Percentiles rank a stretch among this genome's conserved stretches.
These are phyloP conservation scores for Euthynnus affinis DNA, from an alignment of 2,797 vertebrate genomes.

Conservation along the genomic window DNA sequence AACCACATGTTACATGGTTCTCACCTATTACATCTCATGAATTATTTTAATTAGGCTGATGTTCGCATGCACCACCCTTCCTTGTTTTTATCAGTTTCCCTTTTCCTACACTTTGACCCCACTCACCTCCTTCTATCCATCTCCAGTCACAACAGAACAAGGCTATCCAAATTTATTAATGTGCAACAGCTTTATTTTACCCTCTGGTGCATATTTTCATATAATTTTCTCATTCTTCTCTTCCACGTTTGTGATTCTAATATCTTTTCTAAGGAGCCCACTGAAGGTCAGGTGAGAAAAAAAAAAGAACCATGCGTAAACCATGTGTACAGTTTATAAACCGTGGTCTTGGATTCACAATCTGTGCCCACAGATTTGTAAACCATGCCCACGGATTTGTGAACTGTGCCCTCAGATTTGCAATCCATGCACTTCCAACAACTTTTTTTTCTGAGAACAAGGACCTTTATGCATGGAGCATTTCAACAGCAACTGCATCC, in stretches of 20 bases:
- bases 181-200: conserved; percentile 30
- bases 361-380: too few species aligned
- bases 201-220: conserved; percentile 27
- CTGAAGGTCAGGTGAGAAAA: too few species aligned
- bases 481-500: too few species aligned
- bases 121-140: not conserved
- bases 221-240: conserved; percentile 31
- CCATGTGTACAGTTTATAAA: too few species aligned
- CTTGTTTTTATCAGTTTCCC: conserved; percentile 11
- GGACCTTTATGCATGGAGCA: too few species aligned
- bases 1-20: not conserved
- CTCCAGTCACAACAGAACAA: conserved; percentile 18
- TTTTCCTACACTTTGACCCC: not conserved
- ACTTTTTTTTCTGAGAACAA: too few species aligned
- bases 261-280: conserved; percentile 6
- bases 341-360: too few species aligned
- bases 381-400: too few species aligned
- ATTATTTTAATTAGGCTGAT: conserved; percentile 34
- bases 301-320: too few species aligned
- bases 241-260: conserved; percentile 14
- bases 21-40: not conserved
- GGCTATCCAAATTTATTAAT: conserved; percentile 20
- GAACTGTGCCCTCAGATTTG: too few species aligned
- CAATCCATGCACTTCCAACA: too few species aligned
- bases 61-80: not conserved